phyloP scores from a whole-genome alignment of 2,113 vertebrate genomes.

The Cheirogaleus medius region DNA sequence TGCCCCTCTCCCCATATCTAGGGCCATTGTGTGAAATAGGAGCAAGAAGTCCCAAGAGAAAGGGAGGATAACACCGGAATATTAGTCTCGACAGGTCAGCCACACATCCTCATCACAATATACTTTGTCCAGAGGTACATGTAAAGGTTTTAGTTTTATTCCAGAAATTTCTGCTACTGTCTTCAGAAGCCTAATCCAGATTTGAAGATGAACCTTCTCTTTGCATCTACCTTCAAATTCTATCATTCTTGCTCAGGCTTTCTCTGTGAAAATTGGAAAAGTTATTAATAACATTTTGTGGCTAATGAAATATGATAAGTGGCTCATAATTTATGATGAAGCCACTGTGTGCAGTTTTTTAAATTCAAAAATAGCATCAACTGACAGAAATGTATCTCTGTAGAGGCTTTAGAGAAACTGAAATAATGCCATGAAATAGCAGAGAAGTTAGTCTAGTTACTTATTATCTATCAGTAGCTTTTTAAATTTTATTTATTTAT shows the following conservation, averaged over 20 bases:
- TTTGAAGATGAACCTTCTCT: not conserved
- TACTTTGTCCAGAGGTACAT: not conserved
- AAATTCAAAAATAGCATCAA: not conserved
- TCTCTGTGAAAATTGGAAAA: not conserved
- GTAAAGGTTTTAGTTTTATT: not conserved
- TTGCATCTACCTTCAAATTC: not conserved
- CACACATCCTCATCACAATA: not conserved
- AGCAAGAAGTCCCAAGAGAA: not conserved
- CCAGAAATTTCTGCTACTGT: not conserved
- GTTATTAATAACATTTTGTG: not conserved
- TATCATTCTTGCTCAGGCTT: slow-evolving; percentile 8
- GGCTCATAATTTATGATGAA: not conserved
- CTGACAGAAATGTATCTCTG: not conserved
- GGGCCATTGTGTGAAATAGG: not conserved
- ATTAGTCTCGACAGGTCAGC: not conserved
- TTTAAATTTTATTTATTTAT: not conserved
- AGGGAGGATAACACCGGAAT: not conserved
- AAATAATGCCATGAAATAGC: not conserved
- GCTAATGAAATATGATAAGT: not conserved
- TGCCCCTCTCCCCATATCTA: not conserved
- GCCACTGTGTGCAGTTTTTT: not conserved
- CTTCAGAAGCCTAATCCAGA: not conserved
- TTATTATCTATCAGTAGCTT: not conserved
- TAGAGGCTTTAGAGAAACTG: not conserved
- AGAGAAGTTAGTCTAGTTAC: not conserved